A percentile compares a stretch with the other conserved stretches of the same genome.
Conservation (phyloP, 2,113 vertebrate species). For the human region DNA sequence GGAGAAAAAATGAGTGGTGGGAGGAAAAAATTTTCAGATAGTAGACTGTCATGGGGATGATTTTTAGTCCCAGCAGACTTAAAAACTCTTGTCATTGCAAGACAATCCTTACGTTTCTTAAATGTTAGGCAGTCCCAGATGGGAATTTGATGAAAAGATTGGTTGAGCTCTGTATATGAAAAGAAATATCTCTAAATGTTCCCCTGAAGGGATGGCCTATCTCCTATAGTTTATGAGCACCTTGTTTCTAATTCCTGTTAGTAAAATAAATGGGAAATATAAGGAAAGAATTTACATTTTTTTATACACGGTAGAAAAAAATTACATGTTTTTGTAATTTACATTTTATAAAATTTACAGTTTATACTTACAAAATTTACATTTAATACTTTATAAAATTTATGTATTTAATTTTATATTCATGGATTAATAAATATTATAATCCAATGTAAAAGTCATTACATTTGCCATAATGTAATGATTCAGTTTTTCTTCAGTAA, state of each 20-base stretch:
- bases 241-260: neutral
- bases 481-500: neutral
- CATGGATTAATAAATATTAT: neutral
- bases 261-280: neutral
- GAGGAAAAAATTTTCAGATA: neutral
- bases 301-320: neutral
- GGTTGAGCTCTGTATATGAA: neutral
- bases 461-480: neutral
- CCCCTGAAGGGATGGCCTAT: neutral
- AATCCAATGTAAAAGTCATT: neutral
- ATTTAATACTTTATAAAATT: neutral
- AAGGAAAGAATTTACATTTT: neutral
- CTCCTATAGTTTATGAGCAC: neutral
- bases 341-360: neutral
- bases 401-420: neutral
- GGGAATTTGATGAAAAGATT: neutral
- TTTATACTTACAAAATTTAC: neutral
- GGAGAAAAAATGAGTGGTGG: neutral
- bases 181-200: neutral
- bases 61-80: neutral
- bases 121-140: neutral
- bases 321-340: neutral
- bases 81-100: neutral
- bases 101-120: neutral
- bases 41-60: neutral